phyloP scores from a whole-genome alignment of 2,888 invertebrate species.

The Stramonita haemastoma region DNA sequence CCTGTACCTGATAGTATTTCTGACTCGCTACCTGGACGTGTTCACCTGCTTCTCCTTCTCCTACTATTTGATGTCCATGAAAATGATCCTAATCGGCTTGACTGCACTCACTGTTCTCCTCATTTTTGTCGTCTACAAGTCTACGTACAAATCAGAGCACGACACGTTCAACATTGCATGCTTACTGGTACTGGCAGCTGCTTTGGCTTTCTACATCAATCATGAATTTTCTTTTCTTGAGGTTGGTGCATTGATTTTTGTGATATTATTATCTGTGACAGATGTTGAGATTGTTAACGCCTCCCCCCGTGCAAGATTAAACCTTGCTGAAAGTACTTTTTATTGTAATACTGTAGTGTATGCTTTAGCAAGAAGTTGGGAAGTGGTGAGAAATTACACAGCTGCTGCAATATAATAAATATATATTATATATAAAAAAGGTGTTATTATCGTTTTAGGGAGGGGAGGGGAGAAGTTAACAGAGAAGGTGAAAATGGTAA shows the following conservation, averaged over 20 bases:
- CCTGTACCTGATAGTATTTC: slow-evolving; percentile 94
- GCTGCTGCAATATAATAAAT: too few species aligned
- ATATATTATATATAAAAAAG: too few species aligned
- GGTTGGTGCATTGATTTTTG: slow-evolving; percentile 79
- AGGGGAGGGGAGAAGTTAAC: too few species aligned
- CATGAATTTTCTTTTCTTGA: slow-evolving; percentile 96
- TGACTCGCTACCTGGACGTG: slow-evolving; percentile 95
- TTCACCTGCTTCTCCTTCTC: slow-evolving; percentile 94
- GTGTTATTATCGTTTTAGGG: too few species aligned
- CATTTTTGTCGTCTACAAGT: slow-evolving; percentile 98
- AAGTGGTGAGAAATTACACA: too few species aligned
- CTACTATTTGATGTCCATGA: slow-evolving; percentile 97
- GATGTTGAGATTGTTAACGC: too few species aligned
- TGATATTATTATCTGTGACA: too few species aligned
- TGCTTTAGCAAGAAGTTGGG: too few species aligned
- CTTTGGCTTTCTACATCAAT: slow-evolving; percentile 93
- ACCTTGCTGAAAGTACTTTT: too few species aligned
- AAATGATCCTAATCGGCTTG: slow-evolving; percentile 81
- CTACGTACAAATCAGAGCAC: slow-evolving; percentile 97
- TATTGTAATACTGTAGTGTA: too few species aligned
- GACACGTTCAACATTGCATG: slow-evolving; percentile 99
- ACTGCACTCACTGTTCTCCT: slow-evolving; percentile 89
- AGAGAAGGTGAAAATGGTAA: too few species aligned
- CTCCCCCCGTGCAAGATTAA: too few species aligned
- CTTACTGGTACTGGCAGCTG: slow-evolving; percentile 89